A percentile compares a stretch with the other conserved stretches of the same genome.
Evolutionary conservation across 2,797 vertebrate genomes (phyloP).

Genomic region (Sebastes nivosus): DNA sequence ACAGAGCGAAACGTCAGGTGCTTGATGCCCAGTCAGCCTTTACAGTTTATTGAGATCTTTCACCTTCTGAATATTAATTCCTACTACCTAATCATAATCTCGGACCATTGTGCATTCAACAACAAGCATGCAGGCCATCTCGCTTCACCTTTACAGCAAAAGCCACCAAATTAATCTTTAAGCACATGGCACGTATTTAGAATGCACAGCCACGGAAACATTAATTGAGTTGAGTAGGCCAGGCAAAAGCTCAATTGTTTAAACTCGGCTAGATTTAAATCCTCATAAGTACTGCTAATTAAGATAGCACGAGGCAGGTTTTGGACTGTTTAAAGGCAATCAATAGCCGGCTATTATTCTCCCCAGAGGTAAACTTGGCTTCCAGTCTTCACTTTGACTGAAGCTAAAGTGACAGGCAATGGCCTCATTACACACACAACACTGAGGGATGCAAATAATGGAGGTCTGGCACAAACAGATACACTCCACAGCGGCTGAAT

Average conservation of each 20-base stretch:
- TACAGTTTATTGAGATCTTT: conserved; percentile 43
- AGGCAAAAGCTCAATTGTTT: conserved; percentile 74
- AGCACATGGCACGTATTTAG: conserved; percentile 50
- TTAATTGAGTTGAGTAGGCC: conserved; percentile 75
- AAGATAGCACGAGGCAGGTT: conserved; percentile 77
- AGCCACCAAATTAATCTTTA: conserved; percentile 63
- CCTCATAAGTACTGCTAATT: conserved; percentile 82
- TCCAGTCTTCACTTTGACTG: conserved; percentile 64
- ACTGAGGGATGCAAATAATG: conserved; percentile 55
- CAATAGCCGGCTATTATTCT: conserved; percentile 75
- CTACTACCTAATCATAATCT: conserved; percentile 54
- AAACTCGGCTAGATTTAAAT: conserved; percentile 75
- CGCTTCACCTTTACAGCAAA: conserved; percentile 70
- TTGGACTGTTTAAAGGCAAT: conserved; percentile 79
- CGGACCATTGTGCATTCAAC: conserved; percentile 59
- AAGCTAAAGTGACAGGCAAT: conserved; percentile 73
- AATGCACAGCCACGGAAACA: conserved; percentile 60
- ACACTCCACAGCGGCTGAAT: conserved; percentile 8
- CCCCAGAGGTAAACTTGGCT: conserved; percentile 74
- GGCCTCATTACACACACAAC: conserved; percentile 69
- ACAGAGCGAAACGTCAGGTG: not conserved
- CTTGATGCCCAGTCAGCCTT: conserved; percentile 22
- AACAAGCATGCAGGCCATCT: conserved; percentile 46
- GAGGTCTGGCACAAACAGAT: conserved; percentile 51
- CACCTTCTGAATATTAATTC: conserved; percentile 67